A percentile compares a stretch with the other conserved stretches of the same genome.
phyloP scores from a whole-genome alignment of 2,113 vertebrate species.

The Numida meleagris region DNA sequence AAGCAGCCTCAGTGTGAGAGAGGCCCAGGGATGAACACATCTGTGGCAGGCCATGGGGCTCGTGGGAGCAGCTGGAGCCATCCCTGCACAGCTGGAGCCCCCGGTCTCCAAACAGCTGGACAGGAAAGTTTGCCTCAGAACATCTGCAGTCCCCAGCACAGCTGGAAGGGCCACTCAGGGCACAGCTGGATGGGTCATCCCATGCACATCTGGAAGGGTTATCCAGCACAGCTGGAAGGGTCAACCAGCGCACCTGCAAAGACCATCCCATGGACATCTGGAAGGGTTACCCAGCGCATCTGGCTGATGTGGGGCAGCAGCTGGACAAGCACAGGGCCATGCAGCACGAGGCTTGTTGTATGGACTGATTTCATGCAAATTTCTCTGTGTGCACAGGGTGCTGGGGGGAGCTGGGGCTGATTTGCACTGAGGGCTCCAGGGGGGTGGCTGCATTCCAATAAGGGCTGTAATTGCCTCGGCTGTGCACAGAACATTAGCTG shows the following conservation, averaged over 20 bases:
- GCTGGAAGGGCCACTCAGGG: not conserved
- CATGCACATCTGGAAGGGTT: not conserved
- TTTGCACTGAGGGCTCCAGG: not conserved
- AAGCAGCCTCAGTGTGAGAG: not conserved
- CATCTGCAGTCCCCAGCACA: not conserved
- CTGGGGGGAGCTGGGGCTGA: not conserved
- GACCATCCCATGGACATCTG: no score
- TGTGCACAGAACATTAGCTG: conserved; percentile 52
- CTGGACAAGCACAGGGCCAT: not conserved
- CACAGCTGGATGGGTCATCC: not conserved
- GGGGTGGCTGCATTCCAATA: not conserved
- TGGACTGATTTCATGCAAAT: accelerated
- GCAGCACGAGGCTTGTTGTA: accelerated
- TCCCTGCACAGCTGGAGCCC: not conserved
- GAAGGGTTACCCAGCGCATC: not conserved
- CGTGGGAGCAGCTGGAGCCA: not conserved
- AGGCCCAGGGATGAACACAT: not conserved
- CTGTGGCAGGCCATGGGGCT: accelerated
- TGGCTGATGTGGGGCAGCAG: not conserved
- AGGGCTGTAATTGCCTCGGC: conserved; percentile 23
- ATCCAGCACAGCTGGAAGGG: no score
- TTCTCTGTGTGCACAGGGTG: accelerated
- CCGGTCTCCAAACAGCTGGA: not conserved
- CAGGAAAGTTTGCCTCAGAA: not conserved
- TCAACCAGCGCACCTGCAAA: no score